Evolutionary conservation across 2,797 vertebrate genomes (phyloP), one percentile per base, ranked within the genome.

Genomic region (Cyclura pinguis): DNA sequence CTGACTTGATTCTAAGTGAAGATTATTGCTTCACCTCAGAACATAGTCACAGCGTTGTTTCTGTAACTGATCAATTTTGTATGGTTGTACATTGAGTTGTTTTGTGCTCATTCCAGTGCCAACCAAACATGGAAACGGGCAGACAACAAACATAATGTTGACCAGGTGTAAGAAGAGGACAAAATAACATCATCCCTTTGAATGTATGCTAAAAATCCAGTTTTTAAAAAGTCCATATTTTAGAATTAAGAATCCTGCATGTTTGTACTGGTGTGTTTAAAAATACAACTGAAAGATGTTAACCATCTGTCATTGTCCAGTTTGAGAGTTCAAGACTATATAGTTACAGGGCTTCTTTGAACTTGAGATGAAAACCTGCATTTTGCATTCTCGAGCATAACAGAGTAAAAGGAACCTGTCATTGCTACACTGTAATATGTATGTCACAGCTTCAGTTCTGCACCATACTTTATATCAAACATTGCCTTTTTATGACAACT

Each of bases 201-300:
- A 47, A 76, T 24, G 14, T 9, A 74, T 50, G 50, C 80, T 84
- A 38, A 32, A 35, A 24, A 73, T 64, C 27, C 80, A 59, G 42
- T 94, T 92, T 52, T 85, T 32, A 29, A 57, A 76, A 42, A 16
- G 16, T 84, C 38, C 88, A 89, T 91, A 81, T 93, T 94, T 89
- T 85, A 76, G 59, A 5, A 57, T 95, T 96, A 91, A 94, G 88
- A 95, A 93, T 94, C 90, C 90, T 92, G 86, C 93, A 85, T 84
- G 92, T 95, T 96, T 94, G 64, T 95, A 91, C 92, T 88, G 94
- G 93, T 88, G 95, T 94, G 38, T 93, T 95, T 92, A 96, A 94
- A 95, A 97, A 95, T 93, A 97, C 95, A 95, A 94, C 86, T 87
- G 95, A 95, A 94, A 93, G 82, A 95, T 96, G 50, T 52, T 94